Evolutionary conservation across 1,140 invertebrate species (phyloP), one percentile per base, ranked within the genome.

Genomic region (Heterodera schachtii): DNA sequence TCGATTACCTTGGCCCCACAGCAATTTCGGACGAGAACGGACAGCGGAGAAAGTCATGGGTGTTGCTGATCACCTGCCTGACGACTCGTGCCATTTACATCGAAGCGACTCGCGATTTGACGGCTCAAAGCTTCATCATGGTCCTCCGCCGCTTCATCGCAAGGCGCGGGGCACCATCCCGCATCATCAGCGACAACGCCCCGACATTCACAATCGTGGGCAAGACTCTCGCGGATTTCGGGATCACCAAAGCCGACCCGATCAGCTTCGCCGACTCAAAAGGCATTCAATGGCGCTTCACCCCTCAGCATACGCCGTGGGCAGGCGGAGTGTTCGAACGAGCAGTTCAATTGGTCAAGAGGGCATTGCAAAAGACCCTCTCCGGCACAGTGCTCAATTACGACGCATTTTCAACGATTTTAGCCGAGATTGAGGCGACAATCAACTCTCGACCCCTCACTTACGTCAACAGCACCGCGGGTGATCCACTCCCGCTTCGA

Each of bases 401-500:
- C 21, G 75, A 76, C 16, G 21, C 31, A 5, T 4, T 76, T 6
- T 16, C 49, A 19, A 16, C 75, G 16, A n/a, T 76, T 16, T 11
- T 76, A 5, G 75, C 75, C 13, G 75, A 76, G 49, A 47, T 60
- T 16, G 75, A 76, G 49, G 75, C 75, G 19, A 60, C 21, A 31
- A 44, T 76, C 44, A 76, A 76, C 4, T 43, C 49, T 21, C 75
- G 75, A 5, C 75, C 75, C 13, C 11, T 76, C 43, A 76, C 75
- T 13, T 52, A 43, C 49, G 75, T 76, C 3, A 41, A 31, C 19
- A 47, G 19, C 43, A 13, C 43, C 41, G 49, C 75, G 43, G 75
- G 71, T 16, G 71, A 44, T 6, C 71, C 21, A 31, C 5, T 4
- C 16, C 71, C 71, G 21, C 21, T 73, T 5, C 44, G 44, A 3